Conservation (phyloP, 2,888 invertebrate species). For the Drosophila conformis region DNA sequence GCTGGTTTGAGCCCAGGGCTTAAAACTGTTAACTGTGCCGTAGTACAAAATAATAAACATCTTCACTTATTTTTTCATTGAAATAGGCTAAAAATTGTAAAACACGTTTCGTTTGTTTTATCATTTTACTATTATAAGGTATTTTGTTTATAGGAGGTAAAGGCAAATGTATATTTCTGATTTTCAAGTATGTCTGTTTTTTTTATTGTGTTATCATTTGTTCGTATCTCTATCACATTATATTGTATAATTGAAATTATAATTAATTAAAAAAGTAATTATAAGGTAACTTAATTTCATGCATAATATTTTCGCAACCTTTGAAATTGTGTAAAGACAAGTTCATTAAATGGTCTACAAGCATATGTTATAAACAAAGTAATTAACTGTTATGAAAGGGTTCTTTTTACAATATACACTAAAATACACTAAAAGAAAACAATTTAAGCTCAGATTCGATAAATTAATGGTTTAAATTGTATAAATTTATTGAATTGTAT, state of each 20-base stretch:
- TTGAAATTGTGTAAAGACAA: neutral
- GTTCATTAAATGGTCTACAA: neutral
- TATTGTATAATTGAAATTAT: neutral
- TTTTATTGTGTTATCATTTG: neutral
- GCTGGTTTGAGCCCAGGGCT: too few species aligned
- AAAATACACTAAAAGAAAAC: neutral
- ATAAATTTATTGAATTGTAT: neutral
- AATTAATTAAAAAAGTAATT: neutral
- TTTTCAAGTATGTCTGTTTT: neutral
- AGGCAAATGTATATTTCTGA: too few species aligned
- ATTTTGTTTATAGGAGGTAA: neutral
- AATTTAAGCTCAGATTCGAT: neutral
- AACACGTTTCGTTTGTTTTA: neutral
- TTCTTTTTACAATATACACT: neutral
- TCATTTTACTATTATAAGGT: neutral
- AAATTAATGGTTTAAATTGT: neutral
- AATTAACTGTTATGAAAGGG: constrained; percentile 1
- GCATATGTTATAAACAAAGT: neutral
- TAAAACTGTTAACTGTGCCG: too few species aligned
- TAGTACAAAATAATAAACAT: too few species aligned
- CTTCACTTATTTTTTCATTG: too few species aligned
- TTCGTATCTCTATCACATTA: neutral
- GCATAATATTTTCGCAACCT: neutral
- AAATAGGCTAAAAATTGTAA: too few species aligned
- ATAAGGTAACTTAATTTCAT: neutral